These are phyloP conservation scores for Dendrocincla fuliginosa DNA, from an alignment of 2,797 vertebrate genomes.

Conservation along the genomic window DNA sequence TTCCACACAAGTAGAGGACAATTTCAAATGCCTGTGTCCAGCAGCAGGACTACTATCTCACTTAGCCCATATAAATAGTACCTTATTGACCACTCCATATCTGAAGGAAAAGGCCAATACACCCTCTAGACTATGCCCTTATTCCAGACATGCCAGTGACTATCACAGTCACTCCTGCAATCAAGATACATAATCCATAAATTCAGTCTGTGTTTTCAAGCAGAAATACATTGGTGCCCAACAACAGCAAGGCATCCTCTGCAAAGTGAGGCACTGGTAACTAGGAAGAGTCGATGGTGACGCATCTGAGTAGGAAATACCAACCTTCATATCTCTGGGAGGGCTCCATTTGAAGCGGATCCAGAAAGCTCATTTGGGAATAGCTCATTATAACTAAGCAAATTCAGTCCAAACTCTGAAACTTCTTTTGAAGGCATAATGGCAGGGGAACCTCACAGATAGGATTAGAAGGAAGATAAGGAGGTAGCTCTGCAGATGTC, in stretches of 20 bases:
- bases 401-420: constrained; percentile 21
- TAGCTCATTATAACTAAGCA: neutral
- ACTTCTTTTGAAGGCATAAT: constrained; percentile 30
- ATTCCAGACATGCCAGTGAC: neutral
- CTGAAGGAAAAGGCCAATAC: neutral
- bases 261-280: neutral
- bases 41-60: neutral
- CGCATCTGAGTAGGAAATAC: neutral
- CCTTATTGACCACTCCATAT: neutral
- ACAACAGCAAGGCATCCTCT: neutral
- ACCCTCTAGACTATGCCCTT: neutral
- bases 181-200: neutral
- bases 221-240: neutral
- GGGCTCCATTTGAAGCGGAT: neutral
- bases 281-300: neutral
- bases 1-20: neutral
- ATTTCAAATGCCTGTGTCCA: neutral
- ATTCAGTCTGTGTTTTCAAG: neutral
- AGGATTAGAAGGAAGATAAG: constrained; percentile 32
- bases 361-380: neutral
- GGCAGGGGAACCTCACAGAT: neutral
- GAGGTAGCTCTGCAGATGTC: neutral
- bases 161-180: neutral
- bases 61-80: neutral
- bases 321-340: neutral